These are phyloP conservation scores for Larimichthys polyactis DNA, from an alignment of 2,113 vertebrate species.

Conservation along the genomic window DNA sequence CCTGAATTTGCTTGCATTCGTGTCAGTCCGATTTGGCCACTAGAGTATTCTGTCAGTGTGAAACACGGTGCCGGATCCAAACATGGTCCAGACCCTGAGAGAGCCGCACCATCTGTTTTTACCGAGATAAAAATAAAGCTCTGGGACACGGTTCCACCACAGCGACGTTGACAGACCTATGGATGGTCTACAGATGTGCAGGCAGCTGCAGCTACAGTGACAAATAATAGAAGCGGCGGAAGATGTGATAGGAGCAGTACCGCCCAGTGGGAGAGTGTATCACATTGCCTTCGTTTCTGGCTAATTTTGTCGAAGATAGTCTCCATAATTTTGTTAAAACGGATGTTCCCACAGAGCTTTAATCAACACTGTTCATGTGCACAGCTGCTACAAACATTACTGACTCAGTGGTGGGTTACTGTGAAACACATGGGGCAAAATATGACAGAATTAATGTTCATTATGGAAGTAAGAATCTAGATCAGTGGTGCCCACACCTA, in stretches of 20 bases:
- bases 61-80: slow-evolving; percentile 38
- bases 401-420: slow-evolving; percentile 1
- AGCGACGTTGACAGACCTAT: slow-evolving; percentile 21
- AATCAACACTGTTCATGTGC: slow-evolving; percentile 16
- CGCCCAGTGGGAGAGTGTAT: not conserved
- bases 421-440: not conserved
- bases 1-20: slow-evolving; percentile 55
- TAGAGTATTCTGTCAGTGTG: slow-evolving; percentile 33
- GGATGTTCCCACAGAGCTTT: not conserved
- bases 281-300: slow-evolving; percentile 3
- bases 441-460: not conserved
- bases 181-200: slow-evolving; percentile 61
- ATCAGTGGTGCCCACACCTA: not conserved
- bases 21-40: slow-evolving; percentile 43
- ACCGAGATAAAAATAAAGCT: slow-evolving; percentile 58
- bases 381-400: slow-evolving; percentile 16
- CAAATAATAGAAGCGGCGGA: slow-evolving; percentile 18
- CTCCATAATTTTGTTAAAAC: not conserved
- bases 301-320: slow-evolving; percentile 6
- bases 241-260: not conserved
- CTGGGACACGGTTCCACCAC: slow-evolving; percentile 13
- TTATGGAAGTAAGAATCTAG: not conserved
- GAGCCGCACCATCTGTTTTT: slow-evolving; percentile 42
- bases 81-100: slow-evolving; percentile 55
- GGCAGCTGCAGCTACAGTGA: slow-evolving; percentile 5